Conservation (phyloP, 37 sponge, comb jelly and placozoan genomes). For the Dysidea cf. avara region DNA sequence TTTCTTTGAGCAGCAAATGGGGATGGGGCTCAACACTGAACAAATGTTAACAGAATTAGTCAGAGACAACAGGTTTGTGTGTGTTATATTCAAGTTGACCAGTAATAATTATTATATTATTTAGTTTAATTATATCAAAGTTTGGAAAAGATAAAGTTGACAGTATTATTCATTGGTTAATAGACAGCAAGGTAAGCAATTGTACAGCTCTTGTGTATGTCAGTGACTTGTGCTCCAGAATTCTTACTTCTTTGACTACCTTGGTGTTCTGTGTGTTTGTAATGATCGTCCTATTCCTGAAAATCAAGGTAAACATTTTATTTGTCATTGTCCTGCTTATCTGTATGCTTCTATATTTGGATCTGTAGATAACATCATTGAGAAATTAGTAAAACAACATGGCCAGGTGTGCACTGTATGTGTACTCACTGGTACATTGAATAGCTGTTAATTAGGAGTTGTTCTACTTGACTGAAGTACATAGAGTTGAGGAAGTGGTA, state of each 20-base stretch:
- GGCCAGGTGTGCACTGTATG: constrained; percentile 20
- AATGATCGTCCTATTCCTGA: constrained; percentile 44
- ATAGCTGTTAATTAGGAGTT: not conserved
- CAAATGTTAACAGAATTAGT: constrained; percentile 80
- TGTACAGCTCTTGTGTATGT: not conserved
- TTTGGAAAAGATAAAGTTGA: constrained; percentile 27
- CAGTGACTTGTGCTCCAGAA: constrained; percentile 20
- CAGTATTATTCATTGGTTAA: constrained; percentile 23
- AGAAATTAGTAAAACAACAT: constrained; percentile 19
- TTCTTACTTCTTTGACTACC: constrained; percentile 48
- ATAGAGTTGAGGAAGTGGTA: too few species aligned
- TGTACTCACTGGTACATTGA: not conserved
- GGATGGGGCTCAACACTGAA: constrained; percentile 77
- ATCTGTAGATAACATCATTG: not conserved
- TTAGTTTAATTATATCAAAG: constrained; percentile 38
- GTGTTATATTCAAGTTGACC: not conserved
- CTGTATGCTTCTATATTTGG: too few species aligned
- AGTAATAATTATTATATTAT: too few species aligned
- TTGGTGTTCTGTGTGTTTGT: constrained; percentile 71
- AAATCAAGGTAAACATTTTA: constrained; percentile 48
- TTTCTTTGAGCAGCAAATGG: constrained; percentile 52
- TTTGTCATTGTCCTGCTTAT: too few species aligned
- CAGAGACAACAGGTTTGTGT: constrained; percentile 62
- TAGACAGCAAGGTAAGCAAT: constrained; percentile 11
- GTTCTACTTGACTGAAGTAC: constrained; percentile 14